Evolutionary conservation across 2,797 vertebrate genomes (phyloP).

Genomic region (Antennarius maculatus): DNA sequence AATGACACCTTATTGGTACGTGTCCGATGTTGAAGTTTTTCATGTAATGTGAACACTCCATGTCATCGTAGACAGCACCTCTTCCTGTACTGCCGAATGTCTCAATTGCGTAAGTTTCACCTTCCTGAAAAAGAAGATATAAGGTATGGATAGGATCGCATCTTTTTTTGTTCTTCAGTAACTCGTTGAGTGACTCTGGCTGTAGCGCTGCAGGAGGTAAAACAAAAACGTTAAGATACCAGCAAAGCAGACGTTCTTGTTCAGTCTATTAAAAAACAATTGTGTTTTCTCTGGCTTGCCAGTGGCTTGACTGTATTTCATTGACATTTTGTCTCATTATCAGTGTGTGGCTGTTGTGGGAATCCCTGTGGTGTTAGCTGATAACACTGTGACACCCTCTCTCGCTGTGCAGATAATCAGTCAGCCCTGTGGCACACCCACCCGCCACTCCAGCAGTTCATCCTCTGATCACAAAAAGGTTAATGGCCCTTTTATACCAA

Average conservation of each 20-base stretch:
- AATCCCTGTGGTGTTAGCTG: slow-evolving; percentile 69
- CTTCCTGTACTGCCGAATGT: slow-evolving; percentile 99
- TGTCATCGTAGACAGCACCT: slow-evolving; percentile 97
- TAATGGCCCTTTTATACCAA: slow-evolving; percentile 67
- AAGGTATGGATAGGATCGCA: too few species aligned
- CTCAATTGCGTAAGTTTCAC: slow-evolving; percentile 98
- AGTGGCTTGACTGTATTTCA: slow-evolving; percentile 47
- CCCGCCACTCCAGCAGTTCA: slow-evolving; percentile 56
- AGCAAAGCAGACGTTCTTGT: slow-evolving; percentile 39
- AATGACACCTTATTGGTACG: slow-evolving; percentile 92
- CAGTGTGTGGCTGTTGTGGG: slow-evolving; percentile 45
- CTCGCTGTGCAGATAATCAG: slow-evolving; percentile 71
- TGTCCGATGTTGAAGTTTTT: slow-evolving; percentile 99
- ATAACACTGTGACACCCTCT: slow-evolving; percentile 73
- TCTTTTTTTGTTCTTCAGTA: too few species aligned
- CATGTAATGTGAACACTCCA: slow-evolving; percentile 99
- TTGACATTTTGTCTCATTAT: slow-evolving; percentile 55
- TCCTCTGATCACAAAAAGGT: slow-evolving; percentile 61
- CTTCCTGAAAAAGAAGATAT: slow-evolving; percentile 82
- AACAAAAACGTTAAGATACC: too few species aligned
- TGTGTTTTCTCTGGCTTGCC: slow-evolving; percentile 21
- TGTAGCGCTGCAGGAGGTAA: too few species aligned
- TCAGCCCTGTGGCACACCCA: slow-evolving; percentile 68
- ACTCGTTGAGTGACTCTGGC: too few species aligned
- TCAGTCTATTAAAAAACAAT: slow-evolving; percentile 39